A percentile compares a stretch with the other conserved stretches of the same genome.
Evolutionary conservation across 2,888 invertebrate species (phyloP).

Genomic region (Orthosia gothica): DNA sequence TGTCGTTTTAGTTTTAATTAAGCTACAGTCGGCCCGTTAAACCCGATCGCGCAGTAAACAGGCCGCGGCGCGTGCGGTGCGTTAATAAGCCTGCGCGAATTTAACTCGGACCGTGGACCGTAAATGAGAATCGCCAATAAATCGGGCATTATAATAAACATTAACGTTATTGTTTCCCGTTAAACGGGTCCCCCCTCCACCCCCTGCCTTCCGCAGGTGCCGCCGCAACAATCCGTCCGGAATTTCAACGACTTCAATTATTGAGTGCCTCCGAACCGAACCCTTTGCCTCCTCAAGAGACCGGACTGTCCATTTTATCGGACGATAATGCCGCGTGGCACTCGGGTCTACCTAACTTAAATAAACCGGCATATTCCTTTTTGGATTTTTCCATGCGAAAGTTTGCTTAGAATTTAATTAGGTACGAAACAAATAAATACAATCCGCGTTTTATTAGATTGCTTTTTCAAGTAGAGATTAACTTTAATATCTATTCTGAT

Average conservation of each 20-base stretch:
- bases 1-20: slow-evolving; percentile 90
- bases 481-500: slow-evolving; percentile 25
- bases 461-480: slow-evolving; percentile 47
- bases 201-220: slow-evolving; percentile 79
- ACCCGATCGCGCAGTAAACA: slow-evolving; percentile 84
- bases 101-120: slow-evolving; percentile 81
- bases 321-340: slow-evolving; percentile 85
- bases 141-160: slow-evolving; percentile 90
- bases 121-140: slow-evolving; percentile 90
- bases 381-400: slow-evolving; percentile 73
- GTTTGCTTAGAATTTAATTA: slow-evolving; percentile 76
- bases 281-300: slow-evolving; percentile 89
- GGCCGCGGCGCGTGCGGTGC: slow-evolving; percentile 79
- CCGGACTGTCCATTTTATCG: slow-evolving; percentile 87
- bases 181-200: slow-evolving; percentile 74
- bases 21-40: slow-evolving; percentile 83
- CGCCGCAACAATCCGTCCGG: slow-evolving; percentile 87
- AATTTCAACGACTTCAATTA: slow-evolving; percentile 91
- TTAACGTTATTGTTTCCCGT: slow-evolving; percentile 89
- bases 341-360: slow-evolving; percentile 81
- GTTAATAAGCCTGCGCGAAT: slow-evolving; percentile 85
- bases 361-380: slow-evolving; percentile 81
- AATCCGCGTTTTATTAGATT: slow-evolving; percentile 42
- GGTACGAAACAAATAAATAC: slow-evolving; percentile 47
- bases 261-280: slow-evolving; percentile 89